Evolutionary conservation across 2,113 vertebrate species (phyloP), one percentile per base, ranked within the genome.

Genomic region (Ifrita kowaldi): DNA sequence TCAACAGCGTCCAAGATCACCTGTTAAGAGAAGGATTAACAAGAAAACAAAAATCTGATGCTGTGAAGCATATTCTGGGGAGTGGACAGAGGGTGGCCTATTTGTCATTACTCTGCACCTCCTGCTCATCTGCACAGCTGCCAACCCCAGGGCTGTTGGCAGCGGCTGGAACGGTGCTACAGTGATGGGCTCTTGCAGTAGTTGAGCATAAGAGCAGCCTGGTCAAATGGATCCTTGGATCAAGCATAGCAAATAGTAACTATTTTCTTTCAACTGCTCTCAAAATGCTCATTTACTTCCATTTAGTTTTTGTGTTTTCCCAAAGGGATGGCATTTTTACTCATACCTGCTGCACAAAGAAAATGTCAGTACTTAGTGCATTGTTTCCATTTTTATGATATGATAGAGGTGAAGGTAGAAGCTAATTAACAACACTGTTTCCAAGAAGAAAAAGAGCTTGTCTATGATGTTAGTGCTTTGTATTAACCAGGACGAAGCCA

Each of bases 341-440:
- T 89, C 24, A 35, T 89, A 79, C 32, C 27, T 89, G 60, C 50
- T 68, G 21, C 42, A 89, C 37, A 84, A 42, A 91, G 79, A 89
- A 91, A 93, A 84, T 82, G 42, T 77, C 67, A 86, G 49, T 84
- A 84, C 92, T 96, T 90, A 91, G 57, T 95, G 80, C 79, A 81
- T 85, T 86, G 76, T 92, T 97, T 94, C 91, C 49, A n/a, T 91
- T 93, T 96, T 81, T 96, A 80, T 90, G 84, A 95, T 74, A 87
- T 50, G 81, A 90, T 95, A 95, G 97, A 89, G 63, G 53, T 47
- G 86, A 97, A 97, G 91, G 96, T 92, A 97, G 69, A 74, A 78
- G 87, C 89, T 97, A 97, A 97, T 98, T 97, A 97, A 85, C 91
- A 96, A 77, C 94, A 94, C 57, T 91, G 44, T 95, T 97, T 97